Conservation (phyloP, 2,797 vertebrate species). For the Micrastur ruficollis region DNA sequence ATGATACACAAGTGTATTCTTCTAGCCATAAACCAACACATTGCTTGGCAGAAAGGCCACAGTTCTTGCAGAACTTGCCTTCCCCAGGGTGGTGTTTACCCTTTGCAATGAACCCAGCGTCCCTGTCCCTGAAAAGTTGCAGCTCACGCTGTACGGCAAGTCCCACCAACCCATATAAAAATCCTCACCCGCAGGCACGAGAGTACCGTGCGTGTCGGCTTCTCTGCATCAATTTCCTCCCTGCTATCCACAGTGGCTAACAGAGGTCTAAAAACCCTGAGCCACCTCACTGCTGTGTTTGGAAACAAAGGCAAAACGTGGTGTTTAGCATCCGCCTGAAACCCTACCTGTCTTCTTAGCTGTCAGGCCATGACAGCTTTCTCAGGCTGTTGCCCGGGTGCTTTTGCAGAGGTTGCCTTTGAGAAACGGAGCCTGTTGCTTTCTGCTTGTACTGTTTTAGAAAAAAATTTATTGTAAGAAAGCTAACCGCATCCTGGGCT, state of each 20-base stretch:
- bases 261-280: background rate
- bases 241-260: no score
- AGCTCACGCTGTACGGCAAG: background rate
- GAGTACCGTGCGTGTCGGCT: no score
- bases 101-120: background rate
- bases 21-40: no score
- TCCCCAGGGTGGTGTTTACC: background rate
- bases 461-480: no score
- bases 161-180: background rate
- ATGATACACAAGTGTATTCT: no score
- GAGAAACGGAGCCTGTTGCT: background rate
- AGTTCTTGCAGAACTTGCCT: no score
- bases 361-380: rapidly evolving
- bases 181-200: background rate
- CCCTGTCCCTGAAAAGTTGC: background rate
- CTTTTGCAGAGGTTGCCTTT: background rate
- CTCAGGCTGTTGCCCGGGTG: background rate
- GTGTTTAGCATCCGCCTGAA: background rate
- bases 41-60: no score
- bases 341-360: no score
- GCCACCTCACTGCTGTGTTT: background rate
- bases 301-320: background rate
- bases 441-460: no score
- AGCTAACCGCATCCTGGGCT: no score
- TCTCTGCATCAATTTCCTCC: background rate